Evolutionary conservation across 2,888 invertebrate genomes (phyloP).

Genomic region (Ophion costatus): DNA sequence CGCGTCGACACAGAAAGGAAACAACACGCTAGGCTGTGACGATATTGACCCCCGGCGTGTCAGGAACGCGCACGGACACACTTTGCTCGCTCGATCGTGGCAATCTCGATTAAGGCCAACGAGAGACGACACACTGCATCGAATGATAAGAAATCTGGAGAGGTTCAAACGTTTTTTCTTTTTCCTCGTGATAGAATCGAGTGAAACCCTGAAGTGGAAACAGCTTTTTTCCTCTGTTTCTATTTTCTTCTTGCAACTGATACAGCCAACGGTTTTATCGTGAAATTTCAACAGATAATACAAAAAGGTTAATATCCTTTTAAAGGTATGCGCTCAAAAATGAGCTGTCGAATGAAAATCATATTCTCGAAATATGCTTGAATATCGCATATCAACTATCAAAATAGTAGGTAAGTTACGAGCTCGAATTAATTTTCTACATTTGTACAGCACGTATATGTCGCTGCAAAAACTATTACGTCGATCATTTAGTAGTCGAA

Average conservation of each 20-base stretch:
- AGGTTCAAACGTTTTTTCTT: conserved; percentile 16
- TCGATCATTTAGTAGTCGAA: too few relatives aligned
- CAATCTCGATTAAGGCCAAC: conserved; percentile 66
- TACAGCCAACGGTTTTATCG: neutral
- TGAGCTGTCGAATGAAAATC: neutral
- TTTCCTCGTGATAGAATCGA: conserved; percentile 38
- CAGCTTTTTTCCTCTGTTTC: neutral
- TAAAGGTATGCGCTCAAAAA: neutral
- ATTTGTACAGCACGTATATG: too few relatives aligned
- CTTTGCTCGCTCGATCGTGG: conserved; percentile 66
- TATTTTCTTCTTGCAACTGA: neutral
- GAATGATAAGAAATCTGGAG: conserved; percentile 58
- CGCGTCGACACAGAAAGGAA: conserved; percentile 35
- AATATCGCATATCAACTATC: too few relatives aligned
- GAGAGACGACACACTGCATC: conserved; percentile 52
- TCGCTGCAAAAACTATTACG: too few relatives aligned
- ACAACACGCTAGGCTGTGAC: conserved; percentile 47
- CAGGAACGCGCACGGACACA: conserved; percentile 65
- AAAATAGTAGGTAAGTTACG: too few relatives aligned
- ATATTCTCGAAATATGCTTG: neutral
- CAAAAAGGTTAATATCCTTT: neutral
- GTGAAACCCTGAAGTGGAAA: conserved; percentile 9
- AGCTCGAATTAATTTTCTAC: too few relatives aligned
- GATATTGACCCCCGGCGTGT: conserved; percentile 67
- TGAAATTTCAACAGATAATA: neutral